These are phyloP conservation scores for Osedax fenrisi DNA, from an alignment of 2,888 invertebrate species.

Conservation along the genomic window DNA sequence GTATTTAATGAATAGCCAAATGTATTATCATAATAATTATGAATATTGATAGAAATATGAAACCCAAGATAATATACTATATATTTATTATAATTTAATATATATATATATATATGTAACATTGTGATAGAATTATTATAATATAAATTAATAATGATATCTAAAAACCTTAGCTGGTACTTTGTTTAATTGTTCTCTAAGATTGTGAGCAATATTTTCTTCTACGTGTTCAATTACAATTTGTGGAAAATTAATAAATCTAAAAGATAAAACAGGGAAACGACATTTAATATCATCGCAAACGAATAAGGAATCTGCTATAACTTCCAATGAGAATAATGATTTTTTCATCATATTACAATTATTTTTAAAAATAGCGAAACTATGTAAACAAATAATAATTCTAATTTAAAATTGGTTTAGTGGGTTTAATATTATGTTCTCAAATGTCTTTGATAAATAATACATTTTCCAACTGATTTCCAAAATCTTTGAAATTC, in stretches of 20 bases:
- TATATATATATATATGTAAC: neutral
- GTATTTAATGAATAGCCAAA: no score
- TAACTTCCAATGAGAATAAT: neutral
- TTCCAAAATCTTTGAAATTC: no score
- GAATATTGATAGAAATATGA: no score
- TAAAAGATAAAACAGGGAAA: neutral
- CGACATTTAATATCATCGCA: neutral
- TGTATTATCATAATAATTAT: no score
- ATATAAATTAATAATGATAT: neutral
- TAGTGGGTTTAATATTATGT: no score
- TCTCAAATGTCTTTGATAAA: no score
- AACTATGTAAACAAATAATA: neutral
- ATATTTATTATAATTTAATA: no score
- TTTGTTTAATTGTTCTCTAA: neutral
- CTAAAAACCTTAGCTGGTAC: neutral
- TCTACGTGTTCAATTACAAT: neutral
- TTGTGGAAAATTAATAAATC: neutral
- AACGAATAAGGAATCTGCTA: neutral
- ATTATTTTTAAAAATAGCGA: neutral
- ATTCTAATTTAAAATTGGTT: neutral
- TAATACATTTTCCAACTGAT: no score
- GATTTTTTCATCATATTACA: neutral
- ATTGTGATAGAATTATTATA: neutral
- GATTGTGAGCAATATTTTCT: neutral
- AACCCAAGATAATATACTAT: neutral